Evolutionary conservation across 2,888 invertebrate genomes (phyloP), one percentile per base, ranked within the genome.

Genomic region (Drosophila quinaria): DNA sequence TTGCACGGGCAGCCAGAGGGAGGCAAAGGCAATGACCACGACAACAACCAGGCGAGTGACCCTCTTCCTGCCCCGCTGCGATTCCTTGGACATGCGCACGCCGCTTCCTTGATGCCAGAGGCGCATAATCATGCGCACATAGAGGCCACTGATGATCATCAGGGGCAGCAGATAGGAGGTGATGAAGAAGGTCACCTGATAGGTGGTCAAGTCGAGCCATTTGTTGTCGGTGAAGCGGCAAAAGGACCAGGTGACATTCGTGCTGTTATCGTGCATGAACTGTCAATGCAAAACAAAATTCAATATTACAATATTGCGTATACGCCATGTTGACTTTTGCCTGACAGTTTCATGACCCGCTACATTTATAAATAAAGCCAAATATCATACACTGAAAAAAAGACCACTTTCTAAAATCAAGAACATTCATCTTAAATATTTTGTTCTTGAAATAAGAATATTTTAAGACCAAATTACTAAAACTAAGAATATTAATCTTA

Each of bases 1-100:
- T 94, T 98, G 98, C 87, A 98, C 96, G 8, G 98, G 98, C 89
- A 97, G 95, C 98, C 98, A 98, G 93, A 98, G 97, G n/a, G 97
- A 94, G 13, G 98, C 98, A 91, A 98, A 98, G 56, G 97, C 97
- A 44, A 97, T 96, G 6, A 98, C 97, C 41, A 98, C 97, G 37
- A 97, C 96, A 54, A 98, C 95, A 9, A 98, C 98, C 94, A 98
- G 95, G 80, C 97, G 94, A 1, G 98, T 98, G 25, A 98, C 98
- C 71, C 97, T 94, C 93, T 96, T 96, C 93, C 97, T 96, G 64
- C 97, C 97, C 50, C 97, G 94, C 71, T 96, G 91, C 59, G 93
- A 93, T 91, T 97, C 97, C 9, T 96, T 96, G 19, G 96, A 96
- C 85, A 96, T 95, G 81, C 95, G 94, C 1, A 96, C 95, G 5